Evolutionary conservation across 2,797 vertebrate species (phyloP).

Genomic region (Ciconia nigra): DNA sequence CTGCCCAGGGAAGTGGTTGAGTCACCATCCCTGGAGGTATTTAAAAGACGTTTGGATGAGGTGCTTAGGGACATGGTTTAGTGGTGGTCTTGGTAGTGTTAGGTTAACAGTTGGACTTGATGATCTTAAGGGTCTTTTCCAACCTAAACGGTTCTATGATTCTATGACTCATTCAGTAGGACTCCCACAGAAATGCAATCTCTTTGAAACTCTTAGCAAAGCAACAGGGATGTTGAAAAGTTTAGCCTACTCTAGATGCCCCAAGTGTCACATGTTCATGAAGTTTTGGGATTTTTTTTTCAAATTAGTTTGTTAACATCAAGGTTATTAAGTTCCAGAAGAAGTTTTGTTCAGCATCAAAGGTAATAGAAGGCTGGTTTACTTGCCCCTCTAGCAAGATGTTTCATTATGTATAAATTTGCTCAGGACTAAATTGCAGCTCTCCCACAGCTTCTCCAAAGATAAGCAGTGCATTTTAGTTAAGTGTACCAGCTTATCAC

Average conservation of each 20-base stretch:
- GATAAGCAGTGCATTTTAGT: neutral
- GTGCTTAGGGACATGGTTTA: too few species aligned
- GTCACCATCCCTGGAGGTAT: neutral
- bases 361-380: neutral
- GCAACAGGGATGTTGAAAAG: neutral
- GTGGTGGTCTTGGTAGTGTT: too few species aligned
- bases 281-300: neutral
- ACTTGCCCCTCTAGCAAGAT: neutral
- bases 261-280: neutral
- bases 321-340: neutral
- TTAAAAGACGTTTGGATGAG: neutral
- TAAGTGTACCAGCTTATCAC: neutral
- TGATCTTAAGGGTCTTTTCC: neutral
- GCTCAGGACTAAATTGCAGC: neutral
- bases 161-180: neutral
- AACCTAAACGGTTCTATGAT: neutral
- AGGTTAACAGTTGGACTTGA: too few species aligned
- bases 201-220: neutral
- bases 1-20: neutral
- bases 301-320: neutral
- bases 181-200: neutral
- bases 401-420: neutral
- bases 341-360: neutral
- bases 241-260: neutral
- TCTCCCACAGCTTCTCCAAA: neutral